phyloP scores from a whole-genome alignment of 2,113 vertebrate species.

The Eidolon helvum region DNA sequence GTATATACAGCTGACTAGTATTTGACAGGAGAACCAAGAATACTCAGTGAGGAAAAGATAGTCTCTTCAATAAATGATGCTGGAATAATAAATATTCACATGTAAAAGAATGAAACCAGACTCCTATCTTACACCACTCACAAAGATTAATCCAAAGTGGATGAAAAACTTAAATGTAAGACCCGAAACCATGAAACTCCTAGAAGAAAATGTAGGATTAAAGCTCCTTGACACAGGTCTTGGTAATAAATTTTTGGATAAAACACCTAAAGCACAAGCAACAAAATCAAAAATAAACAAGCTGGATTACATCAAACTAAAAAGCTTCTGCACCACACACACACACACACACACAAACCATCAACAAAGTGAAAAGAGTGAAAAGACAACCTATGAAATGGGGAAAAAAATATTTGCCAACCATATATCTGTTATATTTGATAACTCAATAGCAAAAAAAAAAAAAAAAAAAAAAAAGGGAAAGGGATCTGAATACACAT shows the following conservation, averaged over 20 bases:
- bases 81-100: neutral
- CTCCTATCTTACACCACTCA: neutral
- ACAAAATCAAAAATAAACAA: neutral
- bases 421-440: neutral
- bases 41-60: neutral
- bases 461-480: neutral
- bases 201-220: neutral
- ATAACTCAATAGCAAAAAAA: neutral
- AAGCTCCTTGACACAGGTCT: neutral
- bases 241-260: neutral
- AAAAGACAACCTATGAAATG: neutral
- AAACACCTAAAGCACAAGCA: neutral
- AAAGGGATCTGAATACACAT: neutral
- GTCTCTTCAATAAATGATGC: neutral
- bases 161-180: neutral
- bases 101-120: neutral
- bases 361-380: neutral
- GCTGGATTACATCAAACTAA: neutral
- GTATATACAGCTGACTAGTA: neutral
- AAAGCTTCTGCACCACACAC: neutral
- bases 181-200: neutral
- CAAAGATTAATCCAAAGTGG: neutral
- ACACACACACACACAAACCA: neutral
- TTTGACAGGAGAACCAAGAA: neutral
- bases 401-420: neutral